Evolutionary conservation across 92 coral and sea anemone genomes (phyloP).

Genomic region (Phenganax marumi): DNA sequence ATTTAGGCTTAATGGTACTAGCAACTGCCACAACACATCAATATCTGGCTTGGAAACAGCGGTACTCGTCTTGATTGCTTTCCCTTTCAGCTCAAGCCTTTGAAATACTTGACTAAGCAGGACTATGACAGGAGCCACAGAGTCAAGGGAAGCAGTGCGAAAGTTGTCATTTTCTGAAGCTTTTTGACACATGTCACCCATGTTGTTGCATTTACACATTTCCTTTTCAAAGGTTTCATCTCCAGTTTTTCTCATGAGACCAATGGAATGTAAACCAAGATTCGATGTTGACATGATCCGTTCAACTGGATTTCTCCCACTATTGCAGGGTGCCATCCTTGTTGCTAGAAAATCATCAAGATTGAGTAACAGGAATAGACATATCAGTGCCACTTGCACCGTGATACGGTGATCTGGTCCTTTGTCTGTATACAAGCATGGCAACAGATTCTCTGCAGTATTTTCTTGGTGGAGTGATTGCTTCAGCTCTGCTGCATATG

Average conservation of each 20-base stretch:
- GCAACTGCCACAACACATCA: slow-evolving; percentile 8
- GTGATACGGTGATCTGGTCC: slow-evolving; percentile 35
- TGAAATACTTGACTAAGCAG: slow-evolving; percentile 19
- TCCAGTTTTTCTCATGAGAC: slow-evolving; percentile 20
- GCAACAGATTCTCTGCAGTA: slow-evolving; percentile 25
- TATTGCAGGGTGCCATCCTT: slow-evolving; percentile 20
- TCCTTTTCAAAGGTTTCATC: slow-evolving; percentile 4
- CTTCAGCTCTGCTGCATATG: slow-evolving; percentile 48
- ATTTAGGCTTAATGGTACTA: background rate
- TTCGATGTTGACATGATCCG: slow-evolving; percentile 29
- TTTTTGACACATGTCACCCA: slow-evolving; percentile 15
- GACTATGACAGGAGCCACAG: slow-evolving; percentile 3
- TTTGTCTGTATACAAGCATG: slow-evolving; percentile 25
- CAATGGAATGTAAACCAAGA: slow-evolving; percentile 18
- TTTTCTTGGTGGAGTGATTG: slow-evolving; percentile 19
- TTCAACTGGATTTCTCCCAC: slow-evolving; percentile 35
- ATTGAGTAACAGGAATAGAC: slow-evolving; percentile 4
- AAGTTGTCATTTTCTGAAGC: slow-evolving; percentile 6
- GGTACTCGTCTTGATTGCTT: slow-evolving; percentile 1
- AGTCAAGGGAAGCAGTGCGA: background rate
- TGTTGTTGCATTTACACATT: background rate
- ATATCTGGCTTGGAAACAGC: slow-evolving; percentile 13
- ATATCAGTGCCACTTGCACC: slow-evolving; percentile 18
- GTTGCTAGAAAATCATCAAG: slow-evolving; percentile 16
- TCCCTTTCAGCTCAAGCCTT: slow-evolving; percentile 19